Conservation (phyloP, 30 jellyfish, hydroid and myxozoan species). For the Catostylus mosaicus region DNA sequence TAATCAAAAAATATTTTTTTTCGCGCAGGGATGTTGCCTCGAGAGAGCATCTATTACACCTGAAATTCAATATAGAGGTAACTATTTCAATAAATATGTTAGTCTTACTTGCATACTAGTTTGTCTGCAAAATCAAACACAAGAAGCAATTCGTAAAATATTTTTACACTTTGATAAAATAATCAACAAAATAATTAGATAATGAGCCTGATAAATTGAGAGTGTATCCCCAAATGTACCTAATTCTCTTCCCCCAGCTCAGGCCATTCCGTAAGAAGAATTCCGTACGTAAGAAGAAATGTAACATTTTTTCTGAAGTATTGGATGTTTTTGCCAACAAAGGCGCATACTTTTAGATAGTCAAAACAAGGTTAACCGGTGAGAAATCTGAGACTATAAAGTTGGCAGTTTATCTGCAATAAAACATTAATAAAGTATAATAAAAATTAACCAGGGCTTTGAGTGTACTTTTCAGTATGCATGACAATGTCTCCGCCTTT, state of each 20-base stretch:
- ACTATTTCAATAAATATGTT: neutral
- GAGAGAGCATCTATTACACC: conserved; percentile 35
- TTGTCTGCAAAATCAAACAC: neutral
- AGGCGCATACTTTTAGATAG: no score
- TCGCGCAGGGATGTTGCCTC: conserved; percentile 38
- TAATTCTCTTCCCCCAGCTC: neutral
- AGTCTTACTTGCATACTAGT: neutral
- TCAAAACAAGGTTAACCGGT: neutral
- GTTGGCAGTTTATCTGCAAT: neutral
- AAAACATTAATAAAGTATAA: neutral
- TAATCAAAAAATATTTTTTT: neutral
- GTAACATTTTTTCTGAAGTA: no score
- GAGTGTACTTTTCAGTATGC: neutral
- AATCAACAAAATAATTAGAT: no score
- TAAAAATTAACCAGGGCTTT: neutral
- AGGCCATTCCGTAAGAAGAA: no score
- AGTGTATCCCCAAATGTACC: neutral
- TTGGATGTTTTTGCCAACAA: no score
- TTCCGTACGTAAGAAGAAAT: no score
- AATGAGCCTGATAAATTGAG: neutral
- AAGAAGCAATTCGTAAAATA: neutral
- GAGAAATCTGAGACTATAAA: neutral
- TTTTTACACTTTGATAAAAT: neutral
- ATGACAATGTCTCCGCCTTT: neutral
- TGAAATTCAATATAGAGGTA: conserved; percentile 34